Evolutionary conservation across 2,888 invertebrate genomes (phyloP).

Genomic region (Coecobrya sp.): DNA sequence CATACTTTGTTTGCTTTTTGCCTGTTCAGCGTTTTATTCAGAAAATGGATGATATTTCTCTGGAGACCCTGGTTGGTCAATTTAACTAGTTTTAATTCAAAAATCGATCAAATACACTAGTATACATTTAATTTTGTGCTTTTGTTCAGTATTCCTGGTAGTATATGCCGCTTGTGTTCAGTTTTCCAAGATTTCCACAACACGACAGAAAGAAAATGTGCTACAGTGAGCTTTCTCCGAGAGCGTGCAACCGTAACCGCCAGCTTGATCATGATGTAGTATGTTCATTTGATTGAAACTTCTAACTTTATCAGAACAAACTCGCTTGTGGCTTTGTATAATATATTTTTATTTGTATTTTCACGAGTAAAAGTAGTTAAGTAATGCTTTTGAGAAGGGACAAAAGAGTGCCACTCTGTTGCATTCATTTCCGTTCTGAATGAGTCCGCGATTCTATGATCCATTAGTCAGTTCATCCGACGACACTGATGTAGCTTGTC

Average conservation of each 20-base stretch:
- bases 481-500: background rate
- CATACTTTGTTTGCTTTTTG: background rate
- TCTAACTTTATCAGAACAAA: background rate
- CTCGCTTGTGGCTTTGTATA: background rate
- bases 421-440: slow-evolving; percentile 8
- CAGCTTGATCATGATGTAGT: slow-evolving; percentile 8
- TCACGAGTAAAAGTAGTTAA: background rate
- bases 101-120: background rate
- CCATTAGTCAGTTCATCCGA: background rate
- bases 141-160: background rate
- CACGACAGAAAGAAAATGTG: background rate
- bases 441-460: background rate
- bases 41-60: background rate
- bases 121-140: slow-evolving; percentile 2
- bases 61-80: background rate
- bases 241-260: background rate
- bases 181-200: background rate
- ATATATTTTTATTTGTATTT: background rate
- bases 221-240: background rate
- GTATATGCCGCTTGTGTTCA: background rate
- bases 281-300: background rate
- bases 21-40: background rate
- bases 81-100: background rate
- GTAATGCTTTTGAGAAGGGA: background rate
- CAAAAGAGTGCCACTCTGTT: background rate